Evolutionary conservation across 1,140 invertebrate species (phyloP).

Genomic region (Scaptomyza pallida): DNA sequence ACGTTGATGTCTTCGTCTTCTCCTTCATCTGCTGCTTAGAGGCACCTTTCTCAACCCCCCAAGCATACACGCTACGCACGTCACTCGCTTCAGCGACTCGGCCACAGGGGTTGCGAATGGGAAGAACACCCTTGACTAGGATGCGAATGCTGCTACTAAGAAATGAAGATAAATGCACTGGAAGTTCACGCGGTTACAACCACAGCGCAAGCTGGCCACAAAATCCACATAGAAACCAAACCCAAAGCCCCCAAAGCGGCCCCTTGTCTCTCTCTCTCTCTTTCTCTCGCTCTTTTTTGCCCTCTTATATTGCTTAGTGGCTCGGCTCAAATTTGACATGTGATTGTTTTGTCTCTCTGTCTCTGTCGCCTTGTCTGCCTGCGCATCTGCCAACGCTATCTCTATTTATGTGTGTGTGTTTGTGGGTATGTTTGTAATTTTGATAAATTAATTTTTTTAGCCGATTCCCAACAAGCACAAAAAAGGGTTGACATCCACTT

Average conservation of each 20-base stretch:
- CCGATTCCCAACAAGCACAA: slow-evolving; percentile 28
- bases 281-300: not conserved
- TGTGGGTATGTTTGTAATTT: slow-evolving; percentile 62
- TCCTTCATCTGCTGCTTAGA: slow-evolving; percentile 45
- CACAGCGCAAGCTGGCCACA: slow-evolving; percentile 69
- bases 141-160: slow-evolving; percentile 32
- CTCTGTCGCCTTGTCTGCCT: slow-evolving; percentile 46
- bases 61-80: slow-evolving; percentile 30
- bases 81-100: slow-evolving; percentile 50
- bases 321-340: slow-evolving; percentile 78
- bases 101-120: not conserved
- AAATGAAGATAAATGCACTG: slow-evolving; percentile 82
- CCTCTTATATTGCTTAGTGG: slow-evolving; percentile 69
- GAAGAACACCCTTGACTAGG: slow-evolving; percentile 47
- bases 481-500: slow-evolving; percentile 78
- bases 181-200: slow-evolving; percentile 75
- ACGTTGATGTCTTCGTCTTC: slow-evolving; percentile 62
- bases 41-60: not conserved
- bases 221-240: slow-evolving; percentile 38
- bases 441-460: slow-evolving; percentile 81
- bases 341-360: slow-evolving; percentile 75
- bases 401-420: slow-evolving; percentile 9
- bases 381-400: slow-evolving; percentile 52
- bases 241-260: slow-evolving; percentile 29
- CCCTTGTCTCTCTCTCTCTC: slow-evolving; percentile 1